Percentiles rank a stretch among this genome's conserved stretches.
Conservation (phyloP, 2,113 vertebrate species). For the Macquaria australasica region DNA sequence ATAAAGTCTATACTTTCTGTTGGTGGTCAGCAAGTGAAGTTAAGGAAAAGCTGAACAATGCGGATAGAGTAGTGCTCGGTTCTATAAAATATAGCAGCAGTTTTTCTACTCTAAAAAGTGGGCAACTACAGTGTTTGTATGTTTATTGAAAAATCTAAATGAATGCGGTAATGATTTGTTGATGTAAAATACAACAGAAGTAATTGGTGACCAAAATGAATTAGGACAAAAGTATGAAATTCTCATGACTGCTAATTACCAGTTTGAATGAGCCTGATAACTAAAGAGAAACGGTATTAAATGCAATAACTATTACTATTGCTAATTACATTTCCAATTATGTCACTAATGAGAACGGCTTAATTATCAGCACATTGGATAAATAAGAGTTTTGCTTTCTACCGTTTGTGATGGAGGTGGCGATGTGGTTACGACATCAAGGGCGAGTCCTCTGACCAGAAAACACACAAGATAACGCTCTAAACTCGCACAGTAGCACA, state of each 20-base stretch:
- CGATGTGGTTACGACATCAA: slow-evolving; percentile 53
- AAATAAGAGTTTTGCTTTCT: slow-evolving; percentile 74
- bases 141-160: slow-evolving; percentile 50
- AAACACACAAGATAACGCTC: slow-evolving; percentile 29
- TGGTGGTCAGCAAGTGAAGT: not conserved
- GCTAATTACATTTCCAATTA: slow-evolving; percentile 88
- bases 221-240: slow-evolving; percentile 76
- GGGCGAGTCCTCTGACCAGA: slow-evolving; percentile 53
- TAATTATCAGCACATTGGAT: slow-evolving; percentile 82
- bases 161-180: slow-evolving; percentile 42
- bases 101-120: slow-evolving; percentile 13
- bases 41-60: slow-evolving; percentile 8
- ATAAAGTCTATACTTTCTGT: not conserved
- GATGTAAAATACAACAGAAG: slow-evolving; percentile 52
- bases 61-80: not conserved
- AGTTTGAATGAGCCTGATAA: slow-evolving; percentile 81
- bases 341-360: slow-evolving; percentile 85
- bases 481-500: not conserved
- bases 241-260: slow-evolving; percentile 80
- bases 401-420: slow-evolving; percentile 57
- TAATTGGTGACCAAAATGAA: slow-evolving; percentile 72
- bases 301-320: slow-evolving; percentile 85
- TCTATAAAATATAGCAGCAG: not conserved
- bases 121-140: slow-evolving; percentile 25
- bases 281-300: slow-evolving; percentile 85